Base-by-base conservation (phyloP, 2,797 vertebrate species). In the Anolis apletophallus region DNA sequence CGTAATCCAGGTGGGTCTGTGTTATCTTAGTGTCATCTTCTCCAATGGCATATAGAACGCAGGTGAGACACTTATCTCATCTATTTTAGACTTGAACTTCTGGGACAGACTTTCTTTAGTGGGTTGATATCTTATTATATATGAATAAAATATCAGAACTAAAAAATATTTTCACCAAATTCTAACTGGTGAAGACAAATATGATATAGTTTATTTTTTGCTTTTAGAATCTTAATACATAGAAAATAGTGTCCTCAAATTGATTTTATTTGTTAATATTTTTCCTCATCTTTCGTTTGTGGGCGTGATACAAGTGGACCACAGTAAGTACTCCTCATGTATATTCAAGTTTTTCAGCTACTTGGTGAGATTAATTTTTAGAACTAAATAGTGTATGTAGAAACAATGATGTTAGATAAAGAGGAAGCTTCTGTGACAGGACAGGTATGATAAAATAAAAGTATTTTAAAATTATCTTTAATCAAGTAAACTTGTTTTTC, bases 1-100 rank as follows among this genome's bases (percentile, higher is more conserved):
- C 88, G 90, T 91, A 89, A 92, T 93, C 94, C 89, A 93, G 91
- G 87, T 94, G 93, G 89, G 91, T 94, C 89, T 91, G 12, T 90
- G 90, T 84, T 81, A 10, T 90, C 91, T 87, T 90, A 0, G 0
- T 93, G 89, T 88, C 91, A 85, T 87, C 89, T 46, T 1, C 0
- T 21, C 85, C 86, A 82, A 88, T 93, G 88, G 92, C 2, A 50
- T 87, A 85, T 10, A 89, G 74, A 80, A 85, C 55, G 52, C 88
- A 90, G 91, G 91, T 81, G 90, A 93, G 90, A 74, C 54, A 0
- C 87, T 91, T 71, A 69, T 75, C 89, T 84, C 29, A 77, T 78
- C 59, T 81, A 17, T 64, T 88, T 90, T 85, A 50, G 81, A 73
- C 67, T 21, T 87, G 59, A 89, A 32, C 50, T 32, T 69, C 40